Evolutionary conservation across 2,888 invertebrate species (phyloP).

Genomic region (Drosophila barbarae): DNA sequence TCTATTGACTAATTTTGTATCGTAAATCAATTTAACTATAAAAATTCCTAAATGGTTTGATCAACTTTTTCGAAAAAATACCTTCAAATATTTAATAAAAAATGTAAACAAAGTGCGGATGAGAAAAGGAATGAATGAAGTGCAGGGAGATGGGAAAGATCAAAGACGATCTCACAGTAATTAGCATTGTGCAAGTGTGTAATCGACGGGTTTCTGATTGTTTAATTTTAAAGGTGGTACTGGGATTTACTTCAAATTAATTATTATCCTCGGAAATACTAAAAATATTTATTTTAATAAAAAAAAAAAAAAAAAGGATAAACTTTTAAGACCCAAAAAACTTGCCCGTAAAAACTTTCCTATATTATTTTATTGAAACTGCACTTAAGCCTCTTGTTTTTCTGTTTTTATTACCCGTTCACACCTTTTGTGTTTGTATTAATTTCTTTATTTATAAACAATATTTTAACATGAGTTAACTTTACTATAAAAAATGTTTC

Average conservation of each 20-base stretch:
- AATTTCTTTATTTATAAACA: background rate
- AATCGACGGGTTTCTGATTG: background rate
- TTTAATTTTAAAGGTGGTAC: background rate
- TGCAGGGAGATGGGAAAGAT: background rate
- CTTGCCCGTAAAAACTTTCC: no score
- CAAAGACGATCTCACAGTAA: slow-evolving; percentile 20
- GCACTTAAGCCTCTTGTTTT: background rate
- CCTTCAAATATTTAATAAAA: slow-evolving; percentile 50
- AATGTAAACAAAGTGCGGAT: slow-evolving; percentile 44
- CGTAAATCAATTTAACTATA: slow-evolving; percentile 71
- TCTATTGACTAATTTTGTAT: slow-evolving; percentile 70
- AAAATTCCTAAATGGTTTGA: slow-evolving; percentile 49
- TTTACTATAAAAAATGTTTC: background rate
- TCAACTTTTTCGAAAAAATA: slow-evolving; percentile 33
- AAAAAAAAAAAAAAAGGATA: background rate
- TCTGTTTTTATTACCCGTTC: background rate
- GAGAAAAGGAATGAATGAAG: background rate
- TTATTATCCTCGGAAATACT: background rate
- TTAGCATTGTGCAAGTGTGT: slow-evolving; percentile 16
- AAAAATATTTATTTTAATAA: background rate
- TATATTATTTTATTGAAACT: background rate
- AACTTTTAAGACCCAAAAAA: no score
- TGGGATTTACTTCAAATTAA: no score
- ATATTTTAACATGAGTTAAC: background rate
- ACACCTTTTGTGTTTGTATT: slow-evolving; percentile 1